These are phyloP conservation scores for Amblyjoppa fuscipennis DNA, from an alignment of 2,888 invertebrate genomes.

Conservation along the genomic window DNA sequence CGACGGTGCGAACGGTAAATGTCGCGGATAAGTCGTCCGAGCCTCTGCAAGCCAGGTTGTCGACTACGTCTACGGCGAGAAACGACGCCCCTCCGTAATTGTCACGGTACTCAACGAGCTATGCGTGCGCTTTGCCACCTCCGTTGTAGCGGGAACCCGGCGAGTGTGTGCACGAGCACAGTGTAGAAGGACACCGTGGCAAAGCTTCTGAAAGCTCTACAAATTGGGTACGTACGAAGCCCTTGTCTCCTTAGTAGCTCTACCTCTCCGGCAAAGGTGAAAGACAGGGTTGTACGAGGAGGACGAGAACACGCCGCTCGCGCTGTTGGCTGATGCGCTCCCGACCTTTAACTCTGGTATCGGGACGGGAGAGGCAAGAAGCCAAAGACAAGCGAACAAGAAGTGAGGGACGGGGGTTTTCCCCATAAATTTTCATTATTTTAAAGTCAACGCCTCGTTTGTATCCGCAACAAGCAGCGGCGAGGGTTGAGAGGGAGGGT, in stretches of 20 bases:
- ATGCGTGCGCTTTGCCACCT: slow-evolving; percentile 2
- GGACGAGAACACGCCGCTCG: slow-evolving; percentile 2
- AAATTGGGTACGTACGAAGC: slow-evolving; percentile 53
- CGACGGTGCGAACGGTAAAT: neutral
- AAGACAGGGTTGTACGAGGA: neutral
- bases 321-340: slow-evolving; percentile 2
- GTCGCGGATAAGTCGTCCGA: neutral
- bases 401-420: neutral
- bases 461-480: slow-evolving; percentile 7
- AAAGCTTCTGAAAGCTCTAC: slow-evolving; percentile 60
- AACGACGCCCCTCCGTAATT: slow-evolving; percentile 40
- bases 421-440: slow-evolving; percentile 18
- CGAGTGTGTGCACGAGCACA: slow-evolving; percentile 9
- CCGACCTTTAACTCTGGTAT: slow-evolving; percentile 3
- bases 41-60: neutral
- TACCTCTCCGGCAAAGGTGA: slow-evolving; percentile 13
- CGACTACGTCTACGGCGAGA: slow-evolving; percentile 12
- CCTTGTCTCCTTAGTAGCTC: slow-evolving; percentile 12
- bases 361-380: slow-evolving; percentile 6
- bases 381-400: slow-evolving; percentile 7
- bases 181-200: slow-evolving; percentile 22
- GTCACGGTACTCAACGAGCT: slow-evolving; percentile 31
- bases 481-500: slow-evolving; percentile 1
- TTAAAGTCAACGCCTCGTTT: slow-evolving; percentile 19
- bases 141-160: neutral